Evolutionary conservation across 2,888 invertebrate genomes (phyloP).

Genomic region (Apamea monoglypha): DNA sequence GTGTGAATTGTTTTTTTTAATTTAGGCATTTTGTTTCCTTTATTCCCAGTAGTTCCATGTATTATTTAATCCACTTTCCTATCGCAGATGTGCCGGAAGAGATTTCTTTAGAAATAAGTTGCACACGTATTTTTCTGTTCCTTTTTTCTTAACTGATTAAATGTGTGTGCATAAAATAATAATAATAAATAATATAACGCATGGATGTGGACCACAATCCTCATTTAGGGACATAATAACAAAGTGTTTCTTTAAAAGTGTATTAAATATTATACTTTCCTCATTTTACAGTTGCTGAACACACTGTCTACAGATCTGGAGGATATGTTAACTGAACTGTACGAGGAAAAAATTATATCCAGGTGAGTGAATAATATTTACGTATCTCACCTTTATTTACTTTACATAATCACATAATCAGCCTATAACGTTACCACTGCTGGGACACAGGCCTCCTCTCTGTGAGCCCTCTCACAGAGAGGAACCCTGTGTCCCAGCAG

Average conservation of each 20-base stretch:
- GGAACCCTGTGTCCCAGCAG: no score
- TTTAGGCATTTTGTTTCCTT: neutral
- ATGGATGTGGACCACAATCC: neutral
- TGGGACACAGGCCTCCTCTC: no score
- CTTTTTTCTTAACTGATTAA: neutral
- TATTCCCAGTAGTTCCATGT: no score
- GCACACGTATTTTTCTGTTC: neutral
- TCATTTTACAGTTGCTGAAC: slow-evolving; percentile 93
- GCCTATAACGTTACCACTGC: no score
- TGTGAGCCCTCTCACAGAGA: no score
- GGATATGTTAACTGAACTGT: slow-evolving; percentile 95
- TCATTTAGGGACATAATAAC: neutral
- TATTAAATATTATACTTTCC: slow-evolving; percentile 8
- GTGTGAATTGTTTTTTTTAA: neutral
- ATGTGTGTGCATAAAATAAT: no score
- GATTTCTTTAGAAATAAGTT: neutral
- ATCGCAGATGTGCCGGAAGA: neutral
- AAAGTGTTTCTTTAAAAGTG: no score
- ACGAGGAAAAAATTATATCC: slow-evolving; percentile 90
- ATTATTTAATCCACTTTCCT: no score
- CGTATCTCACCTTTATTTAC: neutral
- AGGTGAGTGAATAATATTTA: slow-evolving; percentile 70
- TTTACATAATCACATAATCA: neutral
- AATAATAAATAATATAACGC: neutral
- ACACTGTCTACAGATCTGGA: slow-evolving; percentile 96